Evolutionary conservation across 2,113 vertebrate genomes (phyloP).

Genomic region (Peromyscus californicus): DNA sequence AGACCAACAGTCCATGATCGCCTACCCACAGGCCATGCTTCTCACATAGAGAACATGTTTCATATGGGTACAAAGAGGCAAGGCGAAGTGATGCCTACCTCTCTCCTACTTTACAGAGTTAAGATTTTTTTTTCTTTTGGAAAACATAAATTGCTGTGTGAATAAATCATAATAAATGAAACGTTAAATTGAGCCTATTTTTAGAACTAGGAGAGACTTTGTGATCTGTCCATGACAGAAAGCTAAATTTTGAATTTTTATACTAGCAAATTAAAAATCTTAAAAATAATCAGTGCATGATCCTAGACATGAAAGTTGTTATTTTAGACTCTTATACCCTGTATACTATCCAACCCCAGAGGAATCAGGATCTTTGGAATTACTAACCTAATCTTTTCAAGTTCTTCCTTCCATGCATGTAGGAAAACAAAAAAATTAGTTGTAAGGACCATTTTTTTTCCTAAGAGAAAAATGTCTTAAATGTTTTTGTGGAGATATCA

Average conservation of each 20-base stretch:
- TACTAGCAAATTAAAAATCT: background rate
- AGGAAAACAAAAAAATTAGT: background rate
- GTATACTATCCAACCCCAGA: background rate
- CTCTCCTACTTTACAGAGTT: background rate
- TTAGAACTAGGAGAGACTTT: background rate
- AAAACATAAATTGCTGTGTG: background rate
- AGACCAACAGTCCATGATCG: background rate
- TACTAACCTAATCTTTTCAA: background rate
- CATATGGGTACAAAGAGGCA: background rate
- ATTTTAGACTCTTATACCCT: background rate
- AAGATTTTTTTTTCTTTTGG: background rate
- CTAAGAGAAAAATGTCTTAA: background rate
- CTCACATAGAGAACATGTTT: background rate
- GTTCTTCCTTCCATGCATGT: background rate
- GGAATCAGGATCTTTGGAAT: background rate
- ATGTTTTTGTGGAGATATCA: background rate
- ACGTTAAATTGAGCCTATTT: background rate
- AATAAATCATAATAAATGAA: background rate
- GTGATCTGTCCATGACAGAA: background rate
- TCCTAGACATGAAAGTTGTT: background rate
- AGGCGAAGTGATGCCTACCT: background rate
- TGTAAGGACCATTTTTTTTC: slow-evolving; percentile 3
- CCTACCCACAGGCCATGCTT: background rate
- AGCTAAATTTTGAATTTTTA: background rate
- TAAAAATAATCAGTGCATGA: background rate